Base-by-base conservation (phyloP, 2,113 vertebrate species). In the Hydrochoerus hydrochaeris region DNA sequence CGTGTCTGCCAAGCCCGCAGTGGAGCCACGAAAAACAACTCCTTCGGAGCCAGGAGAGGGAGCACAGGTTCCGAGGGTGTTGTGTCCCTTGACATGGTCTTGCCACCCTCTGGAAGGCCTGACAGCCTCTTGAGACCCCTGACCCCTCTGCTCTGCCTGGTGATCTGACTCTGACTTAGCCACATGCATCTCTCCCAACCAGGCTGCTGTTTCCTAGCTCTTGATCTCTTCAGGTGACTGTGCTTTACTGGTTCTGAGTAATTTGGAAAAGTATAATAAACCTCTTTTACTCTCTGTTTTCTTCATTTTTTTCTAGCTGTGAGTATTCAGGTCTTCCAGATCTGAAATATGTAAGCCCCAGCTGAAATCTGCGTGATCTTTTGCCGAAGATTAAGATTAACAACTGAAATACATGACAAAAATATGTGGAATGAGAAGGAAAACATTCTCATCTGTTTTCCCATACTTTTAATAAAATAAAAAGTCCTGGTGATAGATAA, bases 261-360 rank as follows among this genome's bases (percentile, higher is more conserved):
- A 95, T 97, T 98, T 98, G 98, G 98, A 98, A 98, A 98, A 96
- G 77, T 95, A 95, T 88, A 98, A 98, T 98, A 98, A 98, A 98
- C 96, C 32, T 97, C 96, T 97, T 92, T 86, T 86, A 81, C 78
- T 93, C 94, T 88, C 10, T 73, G 80, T 65, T 84, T 96, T 38
- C 71, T 92, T 98, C 77, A 88, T 96, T 97, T 95, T 46, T 96
- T 26, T 28, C 95, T 98, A 91, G 93, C 97, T 98, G 96, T 90
- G 16, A 98, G 97, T 97, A 89, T 90, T 46, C 90, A 97, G 41
- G 46, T 96, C 95, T 98, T 95, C 96, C 97, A 97, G 93, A 88
- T 90, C 98, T 98, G 97, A 98, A 98, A 92, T 93, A 82, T 94
- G 81, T 92, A 97, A 97, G 92, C 88, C 87, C 95, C 90, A 88